Percentiles rank a stretch among this genome's conserved stretches.
These are phyloP conservation scores for Cyprinus carpio DNA, from an alignment of 2,113 vertebrate genomes.

Conservation along the genomic window DNA sequence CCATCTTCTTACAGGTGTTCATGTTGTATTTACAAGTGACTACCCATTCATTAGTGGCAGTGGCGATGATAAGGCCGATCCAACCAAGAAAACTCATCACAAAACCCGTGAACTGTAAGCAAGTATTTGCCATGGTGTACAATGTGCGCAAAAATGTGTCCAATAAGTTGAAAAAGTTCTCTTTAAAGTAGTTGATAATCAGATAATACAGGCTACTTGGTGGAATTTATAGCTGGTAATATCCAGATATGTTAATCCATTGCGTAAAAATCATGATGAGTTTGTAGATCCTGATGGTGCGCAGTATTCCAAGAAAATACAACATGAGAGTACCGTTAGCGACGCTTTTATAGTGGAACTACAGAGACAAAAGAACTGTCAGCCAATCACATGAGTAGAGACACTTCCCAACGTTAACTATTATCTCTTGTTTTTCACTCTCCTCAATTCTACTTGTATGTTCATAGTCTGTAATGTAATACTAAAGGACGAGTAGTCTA, in stretches of 20 bases:
- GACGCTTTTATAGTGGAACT: constrained; percentile 62
- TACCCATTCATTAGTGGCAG: constrained; percentile 95
- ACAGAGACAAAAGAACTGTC: constrained; percentile 54
- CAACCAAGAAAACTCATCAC: constrained; percentile 87
- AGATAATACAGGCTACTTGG: neutral
- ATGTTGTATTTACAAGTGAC: constrained; percentile 88
- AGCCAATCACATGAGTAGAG: constrained; percentile 66
- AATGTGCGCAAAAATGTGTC: constrained; percentile 9
- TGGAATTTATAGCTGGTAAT: neutral
- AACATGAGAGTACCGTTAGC: constrained; percentile 33
- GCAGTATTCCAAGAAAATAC: constrained; percentile 32
- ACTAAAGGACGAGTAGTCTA: neutral
- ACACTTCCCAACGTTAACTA: constrained; percentile 19
- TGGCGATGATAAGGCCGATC: constrained; percentile 91
- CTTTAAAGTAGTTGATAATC: neutral
- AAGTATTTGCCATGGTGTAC: constrained; percentile 85
- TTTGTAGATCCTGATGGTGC: constrained; percentile 52
- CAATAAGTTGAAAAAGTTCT: neutral
- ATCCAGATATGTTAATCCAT: constrained; percentile 61
- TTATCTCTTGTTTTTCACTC: constrained; percentile 6
- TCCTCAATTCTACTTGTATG: neutral
- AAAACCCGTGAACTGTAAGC: constrained; percentile 87
- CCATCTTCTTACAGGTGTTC: constrained; percentile 91
- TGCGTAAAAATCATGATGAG: constrained; percentile 14
- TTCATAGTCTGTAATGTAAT: neutral